Evolutionary conservation across 2,113 vertebrate species (phyloP).

Genomic region (Hippoglossus stenolepis): DNA sequence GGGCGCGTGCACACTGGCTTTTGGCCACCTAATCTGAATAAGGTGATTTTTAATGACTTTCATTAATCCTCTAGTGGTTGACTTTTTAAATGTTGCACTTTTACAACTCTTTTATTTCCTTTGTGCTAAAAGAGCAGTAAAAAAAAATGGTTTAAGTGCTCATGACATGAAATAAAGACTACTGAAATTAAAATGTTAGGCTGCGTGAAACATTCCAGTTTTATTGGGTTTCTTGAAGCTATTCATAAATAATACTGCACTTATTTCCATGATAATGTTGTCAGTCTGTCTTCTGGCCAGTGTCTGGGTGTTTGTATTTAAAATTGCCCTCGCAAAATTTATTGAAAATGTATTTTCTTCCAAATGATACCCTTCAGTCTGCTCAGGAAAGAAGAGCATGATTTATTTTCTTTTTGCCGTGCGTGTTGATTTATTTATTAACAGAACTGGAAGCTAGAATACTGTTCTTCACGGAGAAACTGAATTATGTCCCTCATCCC

Average conservation of each 20-base stretch:
- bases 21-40: conserved; percentile 47
- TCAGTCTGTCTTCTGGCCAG: background rate
- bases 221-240: background rate
- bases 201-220: background rate
- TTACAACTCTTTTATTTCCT: background rate
- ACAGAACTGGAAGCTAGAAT: background rate
- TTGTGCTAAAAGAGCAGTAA: background rate
- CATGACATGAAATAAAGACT: conserved; percentile 4
- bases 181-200: background rate
- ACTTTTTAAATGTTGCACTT: conserved; percentile 9
- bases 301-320: background rate
- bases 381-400: background rate
- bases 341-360: background rate
- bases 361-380: background rate
- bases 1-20: conserved; percentile 33
- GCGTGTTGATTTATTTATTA: background rate
- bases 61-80: conserved; percentile 33
- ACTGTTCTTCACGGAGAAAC: background rate
- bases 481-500: background rate
- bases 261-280: conserved; percentile 19
- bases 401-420: background rate
- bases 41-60: conserved; percentile 44
- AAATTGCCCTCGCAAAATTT: conserved; percentile 5
- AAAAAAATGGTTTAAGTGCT: background rate
- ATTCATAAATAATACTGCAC: conserved; percentile 2